Evolutionary conservation across 2,888 invertebrate species (phyloP).

Genomic region (Drosophila pseudotalamancana): DNA sequence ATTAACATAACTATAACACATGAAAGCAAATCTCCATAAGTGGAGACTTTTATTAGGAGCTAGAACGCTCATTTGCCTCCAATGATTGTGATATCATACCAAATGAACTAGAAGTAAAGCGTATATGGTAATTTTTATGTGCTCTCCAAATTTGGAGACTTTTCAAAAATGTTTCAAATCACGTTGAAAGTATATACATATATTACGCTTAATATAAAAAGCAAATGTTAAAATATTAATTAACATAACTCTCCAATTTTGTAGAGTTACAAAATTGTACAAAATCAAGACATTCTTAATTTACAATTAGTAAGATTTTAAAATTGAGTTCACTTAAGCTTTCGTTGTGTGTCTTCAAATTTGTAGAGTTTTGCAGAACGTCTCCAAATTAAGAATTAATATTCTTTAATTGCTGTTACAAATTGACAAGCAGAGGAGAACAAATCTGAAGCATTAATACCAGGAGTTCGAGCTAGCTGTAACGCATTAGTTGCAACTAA

Average conservation of each 20-base stretch:
- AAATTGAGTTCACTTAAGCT: too few relatives aligned
- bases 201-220: too few relatives aligned
- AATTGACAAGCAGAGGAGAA: not conserved
- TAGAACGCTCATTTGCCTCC: not conserved
- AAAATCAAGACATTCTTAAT: not conserved
- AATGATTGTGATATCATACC: not conserved
- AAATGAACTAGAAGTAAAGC: not conserved
- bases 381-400: conserved; percentile 1
- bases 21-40: not conserved
- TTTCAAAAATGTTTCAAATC: not conserved
- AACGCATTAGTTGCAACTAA: conserved; percentile 64
- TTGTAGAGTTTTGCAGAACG: not conserved
- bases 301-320: too few relatives aligned
- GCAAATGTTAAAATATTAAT: not conserved
- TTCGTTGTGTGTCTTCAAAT: not conserved
- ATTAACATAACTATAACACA: conserved; percentile 20
- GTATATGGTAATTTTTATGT: not conserved
- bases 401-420: not conserved
- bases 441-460: conserved; percentile 16
- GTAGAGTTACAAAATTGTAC: conserved; percentile 9
- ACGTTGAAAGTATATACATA: not conserved
- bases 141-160: conserved; percentile 8
- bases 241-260: conserved; percentile 9
- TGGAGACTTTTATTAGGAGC: conserved; percentile 8
- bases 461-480: conserved; percentile 43